Percentiles rank a stretch among this genome's conserved stretches.
Evolutionary conservation across 1,140 invertebrate species (phyloP).

Genomic region (Eumeta japonica): DNA sequence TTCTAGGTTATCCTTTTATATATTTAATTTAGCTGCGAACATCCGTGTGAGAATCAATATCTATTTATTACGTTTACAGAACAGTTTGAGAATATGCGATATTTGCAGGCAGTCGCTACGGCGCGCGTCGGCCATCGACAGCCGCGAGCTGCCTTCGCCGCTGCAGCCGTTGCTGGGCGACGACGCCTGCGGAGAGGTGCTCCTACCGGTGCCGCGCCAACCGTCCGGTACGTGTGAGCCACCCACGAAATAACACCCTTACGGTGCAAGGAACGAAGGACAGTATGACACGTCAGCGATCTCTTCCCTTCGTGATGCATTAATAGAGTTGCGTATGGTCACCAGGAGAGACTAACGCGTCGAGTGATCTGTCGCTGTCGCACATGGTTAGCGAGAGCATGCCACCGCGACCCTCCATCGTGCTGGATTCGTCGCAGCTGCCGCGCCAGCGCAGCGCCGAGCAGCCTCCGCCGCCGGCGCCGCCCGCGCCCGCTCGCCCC

Average conservation of each 20-base stretch:
- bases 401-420: constrained; percentile 55
- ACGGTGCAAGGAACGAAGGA: too few species aligned
- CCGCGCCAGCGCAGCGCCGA: constrained; percentile 52
- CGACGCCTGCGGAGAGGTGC: constrained; percentile 35
- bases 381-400: constrained; percentile 51
- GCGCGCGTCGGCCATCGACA: constrained; percentile 59
- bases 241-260: background rate
- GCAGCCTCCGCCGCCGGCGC: constrained; percentile 30
- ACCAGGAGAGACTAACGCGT: constrained; percentile 44
- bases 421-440: constrained; percentile 59
- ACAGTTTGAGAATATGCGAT: background rate
- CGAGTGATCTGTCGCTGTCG: constrained; percentile 43
- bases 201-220: constrained; percentile 39
- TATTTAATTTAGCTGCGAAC: too few species aligned
- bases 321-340: constrained; percentile 6
- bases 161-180: constrained; percentile 37
- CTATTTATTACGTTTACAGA: constrained; percentile 1
- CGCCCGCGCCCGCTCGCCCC: constrained; percentile 45
- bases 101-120: constrained; percentile 42
- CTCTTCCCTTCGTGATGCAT: background rate
- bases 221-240: constrained; percentile 28
- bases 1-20: too few species aligned
- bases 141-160: constrained; percentile 49
- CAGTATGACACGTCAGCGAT: too few species aligned
- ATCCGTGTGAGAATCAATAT: background rate